Conservation (phyloP, 2,113 vertebrate genomes). For the Rhegmatorhina hoffmannsi region DNA sequence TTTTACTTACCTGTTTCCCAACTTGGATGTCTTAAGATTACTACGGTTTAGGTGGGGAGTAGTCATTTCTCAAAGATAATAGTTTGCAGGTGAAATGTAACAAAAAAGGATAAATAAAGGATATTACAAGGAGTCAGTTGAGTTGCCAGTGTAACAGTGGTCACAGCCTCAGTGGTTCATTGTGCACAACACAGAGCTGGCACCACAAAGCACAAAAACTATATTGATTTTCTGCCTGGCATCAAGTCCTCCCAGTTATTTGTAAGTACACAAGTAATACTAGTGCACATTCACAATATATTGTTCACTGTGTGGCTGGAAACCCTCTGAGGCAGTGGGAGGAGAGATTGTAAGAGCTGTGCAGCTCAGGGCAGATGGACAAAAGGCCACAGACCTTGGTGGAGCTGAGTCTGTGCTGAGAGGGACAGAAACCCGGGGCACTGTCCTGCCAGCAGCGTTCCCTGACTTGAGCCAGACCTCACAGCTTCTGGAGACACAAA, state of each 20-base stretch:
- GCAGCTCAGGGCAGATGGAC: background rate
- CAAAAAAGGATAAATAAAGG: background rate
- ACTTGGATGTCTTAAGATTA: background rate
- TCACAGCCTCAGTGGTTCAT: background rate
- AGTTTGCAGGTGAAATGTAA: background rate
- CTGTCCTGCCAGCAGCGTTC: background rate
- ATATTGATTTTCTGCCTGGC: background rate
- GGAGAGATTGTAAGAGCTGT: rapidly evolving
- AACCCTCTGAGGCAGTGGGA: rapidly evolving
- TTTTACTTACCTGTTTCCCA: background rate
- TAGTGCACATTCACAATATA: background rate
- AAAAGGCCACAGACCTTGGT: too few species aligned
- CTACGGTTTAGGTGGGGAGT: background rate
- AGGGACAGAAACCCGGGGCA: background rate
- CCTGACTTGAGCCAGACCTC: too few species aligned
- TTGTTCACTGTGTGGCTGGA: background rate
- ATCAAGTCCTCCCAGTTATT: background rate
- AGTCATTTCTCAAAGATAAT: background rate
- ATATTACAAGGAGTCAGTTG: background rate
- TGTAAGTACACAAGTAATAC: background rate
- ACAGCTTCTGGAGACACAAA: background rate
- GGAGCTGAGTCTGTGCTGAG: background rate
- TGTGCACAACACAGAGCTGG: background rate
- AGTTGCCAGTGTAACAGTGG: background rate
- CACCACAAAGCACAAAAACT: background rate